Percentiles rank a stretch among this genome's conserved stretches.
Evolutionary conservation across 2,797 vertebrate genomes (phyloP).

Genomic region (Perodicticus potto): DNA sequence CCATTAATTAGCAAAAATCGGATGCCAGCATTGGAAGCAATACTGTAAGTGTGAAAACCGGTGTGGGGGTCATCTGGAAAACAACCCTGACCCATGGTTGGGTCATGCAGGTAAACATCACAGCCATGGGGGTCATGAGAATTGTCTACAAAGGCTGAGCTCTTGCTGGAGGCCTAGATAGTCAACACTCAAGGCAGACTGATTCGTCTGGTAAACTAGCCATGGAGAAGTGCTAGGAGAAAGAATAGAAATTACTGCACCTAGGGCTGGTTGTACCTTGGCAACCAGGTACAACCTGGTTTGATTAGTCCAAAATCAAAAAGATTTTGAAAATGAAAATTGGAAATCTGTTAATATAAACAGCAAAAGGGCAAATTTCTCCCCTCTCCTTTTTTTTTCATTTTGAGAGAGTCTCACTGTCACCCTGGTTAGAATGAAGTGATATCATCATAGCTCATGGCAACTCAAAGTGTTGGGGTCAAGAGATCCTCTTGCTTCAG

Average conservation of each 20-base stretch:
- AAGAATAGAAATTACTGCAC: background rate
- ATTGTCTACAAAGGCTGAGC: background rate
- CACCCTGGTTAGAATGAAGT: too few species aligned
- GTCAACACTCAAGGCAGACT: background rate
- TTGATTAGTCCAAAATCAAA: constrained; percentile 7
- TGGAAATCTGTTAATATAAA: background rate
- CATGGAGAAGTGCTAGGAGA: background rate
- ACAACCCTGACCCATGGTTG: background rate
- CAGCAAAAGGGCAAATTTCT: background rate
- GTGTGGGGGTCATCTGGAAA: background rate
- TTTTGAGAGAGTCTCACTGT: too few species aligned
- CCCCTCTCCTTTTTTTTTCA: too few species aligned
- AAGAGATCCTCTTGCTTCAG: too few species aligned
- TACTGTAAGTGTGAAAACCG: background rate
- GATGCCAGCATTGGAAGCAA: background rate
- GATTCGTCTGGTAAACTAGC: background rate
- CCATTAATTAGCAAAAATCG: background rate
- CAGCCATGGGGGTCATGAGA: background rate
- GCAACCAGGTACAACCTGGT: background rate
- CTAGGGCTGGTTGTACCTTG: background rate
- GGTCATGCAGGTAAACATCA: background rate
- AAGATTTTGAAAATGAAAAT: constrained; percentile 26
- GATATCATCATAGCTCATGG: too few species aligned
- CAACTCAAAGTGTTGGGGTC: too few species aligned
- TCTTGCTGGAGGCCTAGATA: background rate